These are phyloP conservation scores for Drosophila fulvimacula DNA, from an alignment of 2,888 invertebrate species.

Conservation along the genomic window DNA sequence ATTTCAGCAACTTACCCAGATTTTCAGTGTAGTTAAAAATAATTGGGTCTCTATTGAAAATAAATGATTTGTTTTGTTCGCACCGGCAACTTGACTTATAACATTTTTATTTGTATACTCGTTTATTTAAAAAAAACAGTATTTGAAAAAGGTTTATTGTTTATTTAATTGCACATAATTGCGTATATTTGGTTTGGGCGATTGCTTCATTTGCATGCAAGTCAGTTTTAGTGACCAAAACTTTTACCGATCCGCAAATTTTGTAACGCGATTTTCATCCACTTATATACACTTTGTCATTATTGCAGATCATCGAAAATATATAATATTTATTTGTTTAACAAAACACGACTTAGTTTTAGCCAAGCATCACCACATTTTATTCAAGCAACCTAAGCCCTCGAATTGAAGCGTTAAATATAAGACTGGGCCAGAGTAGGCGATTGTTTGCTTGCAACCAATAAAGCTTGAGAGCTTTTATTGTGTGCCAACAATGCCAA, in stretches of 20 bases:
- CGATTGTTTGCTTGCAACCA: slow-evolving; percentile 20
- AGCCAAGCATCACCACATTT: neutral
- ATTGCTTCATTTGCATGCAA: slow-evolving; percentile 13
- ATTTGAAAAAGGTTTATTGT: slow-evolving; percentile 10
- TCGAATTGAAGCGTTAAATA: slow-evolving; percentile 8
- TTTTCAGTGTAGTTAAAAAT: slow-evolving; percentile 7
- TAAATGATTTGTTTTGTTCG: neutral
- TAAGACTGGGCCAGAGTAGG: slow-evolving; percentile 3
- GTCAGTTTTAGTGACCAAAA: neutral
- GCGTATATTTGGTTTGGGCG: slow-evolving; percentile 4
- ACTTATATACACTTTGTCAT: neutral
- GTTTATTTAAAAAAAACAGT: neutral
- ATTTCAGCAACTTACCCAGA: slow-evolving; percentile 25
- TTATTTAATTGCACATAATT: slow-evolving; percentile 6
- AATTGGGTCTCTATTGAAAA: neutral
- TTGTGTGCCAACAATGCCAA: slow-evolving; percentile 14
- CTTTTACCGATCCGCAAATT: slow-evolving; percentile 3
- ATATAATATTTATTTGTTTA: neutral
- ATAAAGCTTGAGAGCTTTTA: slow-evolving; percentile 43
- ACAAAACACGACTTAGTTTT: neutral
- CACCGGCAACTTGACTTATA: slow-evolving; percentile 8
- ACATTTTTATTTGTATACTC: slow-evolving; percentile 6
- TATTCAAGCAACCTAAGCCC: neutral
- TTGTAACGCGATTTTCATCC: neutral
- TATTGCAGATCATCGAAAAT: neutral